phyloP scores from a whole-genome alignment of 2,797 vertebrate genomes.

The Babyrousa celebensis region DNA sequence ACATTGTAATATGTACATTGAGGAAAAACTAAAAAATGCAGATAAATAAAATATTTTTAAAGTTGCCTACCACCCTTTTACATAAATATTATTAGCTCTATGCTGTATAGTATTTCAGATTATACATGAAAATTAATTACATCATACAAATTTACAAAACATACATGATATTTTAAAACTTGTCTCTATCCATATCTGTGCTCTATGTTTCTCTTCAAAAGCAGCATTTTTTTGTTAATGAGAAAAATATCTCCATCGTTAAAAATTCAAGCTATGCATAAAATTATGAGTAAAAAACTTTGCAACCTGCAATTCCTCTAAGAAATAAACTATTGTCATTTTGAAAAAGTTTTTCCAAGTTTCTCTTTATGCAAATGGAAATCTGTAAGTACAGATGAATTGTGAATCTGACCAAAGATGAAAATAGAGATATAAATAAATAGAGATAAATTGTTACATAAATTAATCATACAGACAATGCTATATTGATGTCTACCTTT shows the following conservation, averaged over 20 bases:
- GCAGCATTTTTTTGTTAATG: neutral
- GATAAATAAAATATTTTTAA: slow-evolving; percentile 42
- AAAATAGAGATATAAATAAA: neutral
- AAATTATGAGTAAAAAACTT: neutral
- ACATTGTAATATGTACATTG: neutral
- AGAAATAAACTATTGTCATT: neutral
- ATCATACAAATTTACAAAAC: neutral
- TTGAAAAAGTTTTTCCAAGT: neutral
- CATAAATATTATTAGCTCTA: neutral
- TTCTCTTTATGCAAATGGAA: neutral
- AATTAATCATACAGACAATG: neutral
- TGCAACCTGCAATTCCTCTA: neutral
- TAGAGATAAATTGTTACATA: neutral
- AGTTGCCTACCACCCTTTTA: neutral
- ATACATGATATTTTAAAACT: neutral
- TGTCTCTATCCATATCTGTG: neutral
- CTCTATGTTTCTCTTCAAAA: slow-evolving; percentile 8
- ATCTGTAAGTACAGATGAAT: neutral
- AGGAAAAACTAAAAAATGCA: slow-evolving; percentile 33
- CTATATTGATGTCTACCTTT: neutral
- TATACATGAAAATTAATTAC: neutral
- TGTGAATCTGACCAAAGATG: neutral
- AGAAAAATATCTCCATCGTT: neutral
- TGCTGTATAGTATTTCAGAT: neutral
- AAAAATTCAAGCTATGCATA: slow-evolving; percentile 2